A percentile compares a stretch with the other conserved stretches of the same genome.
These are phyloP conservation scores for Lophotis ruficrista DNA, from an alignment of 2,113 vertebrate species.

Conservation along the genomic window DNA sequence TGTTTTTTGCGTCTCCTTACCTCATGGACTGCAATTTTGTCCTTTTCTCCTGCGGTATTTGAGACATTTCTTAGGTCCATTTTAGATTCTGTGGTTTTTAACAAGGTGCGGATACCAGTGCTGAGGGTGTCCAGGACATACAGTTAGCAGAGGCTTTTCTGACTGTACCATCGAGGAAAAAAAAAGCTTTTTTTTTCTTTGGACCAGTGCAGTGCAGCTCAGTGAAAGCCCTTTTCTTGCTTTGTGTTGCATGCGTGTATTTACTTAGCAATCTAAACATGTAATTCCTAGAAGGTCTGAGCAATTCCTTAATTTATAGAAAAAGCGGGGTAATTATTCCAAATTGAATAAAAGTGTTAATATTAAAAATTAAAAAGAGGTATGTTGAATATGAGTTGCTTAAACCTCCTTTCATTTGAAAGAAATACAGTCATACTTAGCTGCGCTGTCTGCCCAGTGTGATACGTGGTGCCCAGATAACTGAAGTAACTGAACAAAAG, in stretches of 20 bases:
- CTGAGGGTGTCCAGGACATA: neutral
- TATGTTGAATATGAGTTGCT: neutral
- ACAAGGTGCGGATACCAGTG: neutral
- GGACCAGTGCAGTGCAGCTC: neutral
- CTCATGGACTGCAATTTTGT: neutral
- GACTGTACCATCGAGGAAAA: neutral
- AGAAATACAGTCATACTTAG: neutral
- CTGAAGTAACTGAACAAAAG: neutral
- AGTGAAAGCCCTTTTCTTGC: neutral
- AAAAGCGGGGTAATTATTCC: neutral
- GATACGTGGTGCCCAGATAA: neutral
- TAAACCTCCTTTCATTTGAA: neutral
- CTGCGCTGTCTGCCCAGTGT: neutral
- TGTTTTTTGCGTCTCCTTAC: neutral
- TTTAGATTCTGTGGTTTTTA: neutral
- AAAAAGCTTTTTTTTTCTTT: neutral
- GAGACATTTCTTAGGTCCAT: neutral
- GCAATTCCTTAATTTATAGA: neutral
- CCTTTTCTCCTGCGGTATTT: fast-evolving
- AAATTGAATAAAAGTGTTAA: neutral
- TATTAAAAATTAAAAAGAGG: neutral
- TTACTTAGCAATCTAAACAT: neutral
- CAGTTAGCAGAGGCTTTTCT: neutral
- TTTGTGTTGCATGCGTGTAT: neutral
- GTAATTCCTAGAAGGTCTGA: neutral